Evolutionary conservation across 30 jellyfish, hydroid and myxozoan species (phyloP), one percentile per base, ranked within the genome.

Genomic region (Aurelia sp.): DNA sequence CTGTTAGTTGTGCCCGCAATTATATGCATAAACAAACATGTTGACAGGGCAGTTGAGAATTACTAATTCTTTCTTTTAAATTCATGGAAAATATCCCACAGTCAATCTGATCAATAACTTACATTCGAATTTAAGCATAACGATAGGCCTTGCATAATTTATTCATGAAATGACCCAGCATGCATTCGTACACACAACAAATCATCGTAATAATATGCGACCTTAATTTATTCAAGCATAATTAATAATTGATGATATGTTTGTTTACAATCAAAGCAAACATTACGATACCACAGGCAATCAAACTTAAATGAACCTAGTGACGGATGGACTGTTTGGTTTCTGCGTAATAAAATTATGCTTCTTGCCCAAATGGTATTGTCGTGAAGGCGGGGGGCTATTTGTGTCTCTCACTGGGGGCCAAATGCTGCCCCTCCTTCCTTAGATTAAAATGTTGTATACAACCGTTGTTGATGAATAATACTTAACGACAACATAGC

Each of bases 331-430:
- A 63, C 74, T 63, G 17, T 13, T 19, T 63, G 27, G 48, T 63
- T 33, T 33, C 35, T 63, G 74, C 74, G 35, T 63, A 63, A 12
- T 63, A 63, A 18, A 63, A 20, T 20, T 20, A 63, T 4, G 35
- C 4, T 18, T 63, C 15, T 63, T 18, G 9, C 82, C 82, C 53
- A 22, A 69, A 73, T 69, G 71, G 55, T 51, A 74, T 48, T 75
- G 86, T 60, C 65, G 15, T 75, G 86, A 37, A 63, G 75, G 86
- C 76, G 63, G 75, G 86, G 37, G 62, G 55, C 41, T 30, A 57
- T 58, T 16, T 22, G 62, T 20, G 44, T 16, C 50, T 75, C 86
- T 33, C 86, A 62, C 63, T 50, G 63, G 86, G 73, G 33, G 86
- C 22, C 60, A 75, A 37, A 62, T 13, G 31, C 72, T 60, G 76